Evolutionary conservation across 1,140 invertebrate genomes (phyloP), one percentile per base, ranked within the genome.

Genomic region (Ctenoplectra terminalis): DNA sequence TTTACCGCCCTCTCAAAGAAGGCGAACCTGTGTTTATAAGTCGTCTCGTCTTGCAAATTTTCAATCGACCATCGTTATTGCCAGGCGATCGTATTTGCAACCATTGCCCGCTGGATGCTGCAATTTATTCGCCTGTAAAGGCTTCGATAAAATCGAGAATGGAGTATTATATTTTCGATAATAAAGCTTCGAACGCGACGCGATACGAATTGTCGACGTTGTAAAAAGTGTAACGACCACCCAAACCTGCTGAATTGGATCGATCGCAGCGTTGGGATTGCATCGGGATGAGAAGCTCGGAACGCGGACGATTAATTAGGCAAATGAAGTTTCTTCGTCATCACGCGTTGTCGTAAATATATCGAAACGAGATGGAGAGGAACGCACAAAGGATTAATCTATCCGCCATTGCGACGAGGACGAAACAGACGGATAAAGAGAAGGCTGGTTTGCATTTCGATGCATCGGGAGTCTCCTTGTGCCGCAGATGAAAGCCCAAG

Each of bases 11-110:
- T 13, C 0, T n/a, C 17, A 52, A 70, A 52, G 31, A 40, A 70
- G 31, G 3, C 31, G 0, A 34, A 31, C 20, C 67, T 40, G 56
- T 69, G 40, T 69, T 77, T 77, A 77, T 29, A 26, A 52, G 6
- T 71, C 46, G 11, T 26, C 29, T 34, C 46, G 26, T 31, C 70
- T 26, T 26, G 37, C 56, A 8, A 52, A n/a, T 58, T 54, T 63
- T 73, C 6, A 20, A 79, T 73, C 77, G 3, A 0, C 34, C 9
- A 26, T 23, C 7, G 48, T 40, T 40, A 15, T 52, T 20, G 17
- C 2, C 40, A 7, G 1, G 20, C 52, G 2, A 37, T 54, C 70
- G 26, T 26, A 7, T 63, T 40, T 15, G 2, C 34, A 20, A 2
- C 2, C 5, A 7, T 37, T 40, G 23, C 23, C 17, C 23, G 15